These are phyloP conservation scores for Sebastes kiyomatsui DNA, from an alignment of 2,797 vertebrate species.

Conservation along the genomic window DNA sequence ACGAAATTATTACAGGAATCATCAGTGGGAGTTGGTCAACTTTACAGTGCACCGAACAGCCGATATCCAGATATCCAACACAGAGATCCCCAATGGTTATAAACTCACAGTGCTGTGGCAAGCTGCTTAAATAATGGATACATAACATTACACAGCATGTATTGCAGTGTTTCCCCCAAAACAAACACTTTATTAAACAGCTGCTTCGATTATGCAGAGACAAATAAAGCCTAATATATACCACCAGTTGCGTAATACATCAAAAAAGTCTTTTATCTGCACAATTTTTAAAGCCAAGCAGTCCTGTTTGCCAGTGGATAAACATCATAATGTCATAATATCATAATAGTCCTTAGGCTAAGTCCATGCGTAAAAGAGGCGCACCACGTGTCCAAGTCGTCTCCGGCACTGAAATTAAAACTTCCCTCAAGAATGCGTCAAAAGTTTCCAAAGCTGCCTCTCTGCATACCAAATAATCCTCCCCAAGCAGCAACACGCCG, in stretches of 20 bases:
- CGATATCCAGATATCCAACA: neutral
- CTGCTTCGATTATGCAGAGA: neutral
- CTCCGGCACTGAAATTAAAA: conserved; percentile 54
- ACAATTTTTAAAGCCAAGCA: neutral
- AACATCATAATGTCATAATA: neutral
- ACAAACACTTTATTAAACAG: neutral
- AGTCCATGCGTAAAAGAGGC: conserved; percentile 44
- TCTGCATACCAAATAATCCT: conserved; percentile 65
- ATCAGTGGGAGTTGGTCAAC: conserved; percentile 23
- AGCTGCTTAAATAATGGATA: conserved; percentile 43
- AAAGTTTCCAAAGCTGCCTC: conserved; percentile 68
- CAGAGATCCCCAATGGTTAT: conserved; percentile 7
- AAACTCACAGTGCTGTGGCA: conserved; percentile 22
- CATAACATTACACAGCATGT: conserved; percentile 18
- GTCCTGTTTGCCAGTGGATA: neutral
- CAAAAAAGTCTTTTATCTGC: neutral
- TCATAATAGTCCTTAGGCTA: conserved; percentile 24
- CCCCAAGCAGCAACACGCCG: neutral
- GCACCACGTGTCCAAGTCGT: conserved; percentile 73
- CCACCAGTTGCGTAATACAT: neutral
- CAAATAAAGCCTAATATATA: neutral
- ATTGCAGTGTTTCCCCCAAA: neutral
- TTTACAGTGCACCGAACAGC: conserved; percentile 23
- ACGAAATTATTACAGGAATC: neutral
- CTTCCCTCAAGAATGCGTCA: conserved; percentile 73